These are phyloP conservation scores for Alosa sapidissima DNA, from an alignment of 2,797 vertebrate species.

Conservation along the genomic window DNA sequence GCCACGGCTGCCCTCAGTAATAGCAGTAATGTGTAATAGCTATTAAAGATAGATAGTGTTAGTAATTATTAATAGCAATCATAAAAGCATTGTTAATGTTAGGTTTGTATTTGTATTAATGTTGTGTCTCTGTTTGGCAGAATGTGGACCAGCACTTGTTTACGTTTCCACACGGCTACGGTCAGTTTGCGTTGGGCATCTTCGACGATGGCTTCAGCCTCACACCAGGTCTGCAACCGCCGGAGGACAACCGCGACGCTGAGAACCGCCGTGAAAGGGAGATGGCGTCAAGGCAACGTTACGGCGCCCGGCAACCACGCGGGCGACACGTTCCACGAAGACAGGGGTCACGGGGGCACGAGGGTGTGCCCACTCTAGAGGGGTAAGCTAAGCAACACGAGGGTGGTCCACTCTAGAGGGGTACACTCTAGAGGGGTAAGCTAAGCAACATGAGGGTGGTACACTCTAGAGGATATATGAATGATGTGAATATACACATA, in stretches of 20 bases:
- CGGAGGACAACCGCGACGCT: conserved; percentile 84
- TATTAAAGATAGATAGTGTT: background rate
- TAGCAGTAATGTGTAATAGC: too few relatives aligned
- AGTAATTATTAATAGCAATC: background rate
- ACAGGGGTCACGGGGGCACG: conserved; percentile 79
- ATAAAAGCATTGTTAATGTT: background rate
- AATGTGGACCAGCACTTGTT: conserved; percentile 88
- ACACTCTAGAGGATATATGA: too few relatives aligned
- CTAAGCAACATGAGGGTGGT: too few relatives aligned
- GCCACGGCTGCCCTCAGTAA: too few relatives aligned
- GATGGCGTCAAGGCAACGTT: conserved; percentile 87
- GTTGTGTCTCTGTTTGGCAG: conserved; percentile 57
- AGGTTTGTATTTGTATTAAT: background rate
- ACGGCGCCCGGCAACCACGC: conserved; percentile 84
- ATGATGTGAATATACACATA: too few relatives aligned
- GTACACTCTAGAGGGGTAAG: too few relatives aligned
- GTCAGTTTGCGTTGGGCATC: conserved; percentile 90
- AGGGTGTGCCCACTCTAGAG: conserved; percentile 93
- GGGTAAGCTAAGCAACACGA: conserved; percentile 70
- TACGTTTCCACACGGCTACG: conserved; percentile 88
- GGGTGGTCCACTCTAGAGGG: too few relatives aligned
- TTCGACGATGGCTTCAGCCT: conserved; percentile 93
- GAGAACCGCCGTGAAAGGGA: conserved; percentile 89
- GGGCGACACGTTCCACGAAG: conserved; percentile 86
- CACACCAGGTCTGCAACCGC: conserved; percentile 68